Base-by-base conservation (phyloP, 2,797 vertebrate species). In the Vultur gryphus region DNA sequence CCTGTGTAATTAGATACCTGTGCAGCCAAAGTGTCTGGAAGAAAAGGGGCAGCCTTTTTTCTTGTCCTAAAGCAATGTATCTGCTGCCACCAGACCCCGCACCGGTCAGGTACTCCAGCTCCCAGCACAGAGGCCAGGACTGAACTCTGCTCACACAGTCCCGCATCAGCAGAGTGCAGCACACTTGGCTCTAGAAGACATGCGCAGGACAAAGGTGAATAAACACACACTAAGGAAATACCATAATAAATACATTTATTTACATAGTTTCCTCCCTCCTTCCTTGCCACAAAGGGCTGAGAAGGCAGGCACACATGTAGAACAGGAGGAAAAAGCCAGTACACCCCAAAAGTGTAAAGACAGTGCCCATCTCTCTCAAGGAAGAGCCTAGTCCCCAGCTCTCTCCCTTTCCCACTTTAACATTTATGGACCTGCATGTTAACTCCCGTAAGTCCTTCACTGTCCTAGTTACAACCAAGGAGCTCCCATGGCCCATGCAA, bases 201-300 rank as follows among this genome's bases (percentile, higher is more conserved):
- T 33, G 35, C 0, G 1, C 8, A 35, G 7, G 9, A 54, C 43
- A n/a, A 59, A 48, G 18, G 24, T 48, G 9, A 83, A 11, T 64
- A 55, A 89, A 33, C 16, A 71, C 62, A 33, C 16, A 8, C 10
- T 31, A 49, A 52, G 33, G 24, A n/a, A 89, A 81, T 13, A 91
- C 3, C 5, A 19, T 14, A 91, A 16, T 66, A 67, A 85, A 35
- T 83, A 54, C 5, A 29, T 95, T 91, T 96, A 96, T 95, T 97
- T 69, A 84, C 58, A 49, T 9, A 17, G 54, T 43, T 49, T 65
- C 64, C 67, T 85, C 17, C 19, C 29, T n/a, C 39, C 25, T 18
- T 83, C 46, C n/a, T 44, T 48, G 15, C 31, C 54, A 12, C 19
- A 35, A 16, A 28, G 14, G 39, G 58, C 48, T 70, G 49, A 46